Evolutionary conservation across 2,113 vertebrate species (phyloP), one percentile per base, ranked within the genome.

Genomic region (Nesospiza acunhae): DNA sequence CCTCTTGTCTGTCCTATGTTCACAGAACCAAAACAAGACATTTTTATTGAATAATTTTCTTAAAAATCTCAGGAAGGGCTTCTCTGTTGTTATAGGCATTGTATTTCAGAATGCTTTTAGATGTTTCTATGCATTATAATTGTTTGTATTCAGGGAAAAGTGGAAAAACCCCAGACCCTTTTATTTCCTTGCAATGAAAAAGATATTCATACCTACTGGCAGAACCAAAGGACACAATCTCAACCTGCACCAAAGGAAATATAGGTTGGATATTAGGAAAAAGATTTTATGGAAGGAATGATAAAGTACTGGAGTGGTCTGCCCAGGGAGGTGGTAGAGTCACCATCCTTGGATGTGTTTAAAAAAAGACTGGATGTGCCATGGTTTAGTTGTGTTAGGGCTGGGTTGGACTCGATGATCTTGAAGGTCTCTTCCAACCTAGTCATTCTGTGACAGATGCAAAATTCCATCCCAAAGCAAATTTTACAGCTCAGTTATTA

Each of bases 401-500:
- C 26, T 39, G 37, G 8, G 17, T 39, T 62, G 59, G 37, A 39
- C 37, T 62, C 0, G 0, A 13, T 24, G 14, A 26, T 20, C 26
- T 28, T 39, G 37, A 62, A 28, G 59, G 12, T 28, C 26, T 62
- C 26, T 28, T 62, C 35, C 26, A 39, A 39, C 26, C 11, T 7
- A 28, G 22, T 24, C 2, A 28, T 39, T 62, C 17, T 62, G 8
- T 39, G 59, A 28, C 13, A 74, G 31, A 41, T 68, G 46, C 7
- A 35, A 30, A 82, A 72, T 72, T 42, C 37, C 24, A 70, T 66
- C 11, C 42, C 24, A 63, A 47, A 81, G 44, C 35, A 82, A 59
- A 64, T 87, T 93, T 88, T 84, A 39, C 19, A 82, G 58, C 73
- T 93, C 47, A 28, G 1, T 93, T 96, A 53, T 84, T 93, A 90